phyloP scores from a whole-genome alignment of 35 echinoderm and acorn worm species.

The Apostichopus californicus region DNA sequence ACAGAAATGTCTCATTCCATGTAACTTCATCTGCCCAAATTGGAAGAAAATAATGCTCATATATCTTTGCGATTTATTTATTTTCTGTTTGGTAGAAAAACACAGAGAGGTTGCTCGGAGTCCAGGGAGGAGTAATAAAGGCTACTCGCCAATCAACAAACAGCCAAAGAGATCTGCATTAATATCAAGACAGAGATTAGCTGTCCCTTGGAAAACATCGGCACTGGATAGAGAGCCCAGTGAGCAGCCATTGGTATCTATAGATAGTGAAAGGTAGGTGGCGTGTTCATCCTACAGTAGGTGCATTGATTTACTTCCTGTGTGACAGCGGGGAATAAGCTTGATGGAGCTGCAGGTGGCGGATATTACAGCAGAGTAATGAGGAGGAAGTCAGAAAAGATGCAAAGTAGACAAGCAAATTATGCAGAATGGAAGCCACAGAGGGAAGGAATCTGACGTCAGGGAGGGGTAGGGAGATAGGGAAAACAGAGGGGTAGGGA shows the following conservation, averaged over 20 bases:
- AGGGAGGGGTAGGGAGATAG: no score
- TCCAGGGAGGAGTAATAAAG: conserved; percentile 60
- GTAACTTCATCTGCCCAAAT: no score
- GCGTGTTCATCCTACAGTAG: background rate
- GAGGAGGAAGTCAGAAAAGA: no score
- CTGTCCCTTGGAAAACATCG: conserved; percentile 87
- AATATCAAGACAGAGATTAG: conserved; percentile 86
- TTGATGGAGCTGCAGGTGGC: no score
- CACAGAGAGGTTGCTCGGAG: conserved; percentile 75
- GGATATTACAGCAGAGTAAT: no score
- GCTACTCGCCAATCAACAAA: conserved; percentile 78
- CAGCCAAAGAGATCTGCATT: conserved; percentile 77
- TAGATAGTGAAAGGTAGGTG: conserved; percentile 99
- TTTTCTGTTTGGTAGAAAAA: conserved; percentile 46
- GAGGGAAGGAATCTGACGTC: no score
- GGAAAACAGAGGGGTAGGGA: no score
- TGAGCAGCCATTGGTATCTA: conserved; percentile 92
- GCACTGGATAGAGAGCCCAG: conserved; percentile 82
- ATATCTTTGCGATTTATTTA: background rate
- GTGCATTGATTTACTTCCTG: no score
- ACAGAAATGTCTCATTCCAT: no score
- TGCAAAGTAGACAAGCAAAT: no score
- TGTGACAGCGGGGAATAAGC: no score
- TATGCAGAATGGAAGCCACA: no score
- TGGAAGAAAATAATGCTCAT: background rate